These are phyloP conservation scores for Pogonocherus hispidulus DNA, from an alignment of 2,888 invertebrate species.

Conservation along the genomic window DNA sequence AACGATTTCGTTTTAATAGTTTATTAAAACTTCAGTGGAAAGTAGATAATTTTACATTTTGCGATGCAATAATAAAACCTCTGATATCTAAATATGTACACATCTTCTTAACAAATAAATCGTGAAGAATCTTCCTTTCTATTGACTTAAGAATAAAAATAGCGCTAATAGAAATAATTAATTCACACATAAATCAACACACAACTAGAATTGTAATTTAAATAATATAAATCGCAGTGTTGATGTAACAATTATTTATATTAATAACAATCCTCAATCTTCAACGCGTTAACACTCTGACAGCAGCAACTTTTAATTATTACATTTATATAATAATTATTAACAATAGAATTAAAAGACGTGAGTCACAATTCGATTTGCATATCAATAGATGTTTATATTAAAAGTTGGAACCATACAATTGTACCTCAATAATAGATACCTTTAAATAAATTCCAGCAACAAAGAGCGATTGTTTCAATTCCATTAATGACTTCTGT, in stretches of 20 bases:
- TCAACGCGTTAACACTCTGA: neutral
- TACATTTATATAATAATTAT: conserved; percentile 15
- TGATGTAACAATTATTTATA: conserved; percentile 20
- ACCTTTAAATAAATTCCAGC: conserved; percentile 24
- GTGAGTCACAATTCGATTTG: conserved; percentile 32
- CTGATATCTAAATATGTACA: too few relatives aligned
- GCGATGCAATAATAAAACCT: too few relatives aligned
- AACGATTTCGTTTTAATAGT: too few relatives aligned
- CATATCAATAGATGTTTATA: conserved; percentile 45
- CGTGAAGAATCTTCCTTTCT: neutral
- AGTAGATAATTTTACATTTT: too few relatives aligned
- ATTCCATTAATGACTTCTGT: conserved; percentile 47
- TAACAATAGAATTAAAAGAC: conserved; percentile 1
- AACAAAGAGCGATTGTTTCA: conserved; percentile 45
- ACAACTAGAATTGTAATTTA: conserved; percentile 8
- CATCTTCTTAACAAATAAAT: neutral
- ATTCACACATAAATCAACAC: neutral
- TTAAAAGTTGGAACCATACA: conserved; percentile 27
- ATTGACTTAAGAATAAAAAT: conserved; percentile 6
- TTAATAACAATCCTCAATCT: conserved; percentile 1
- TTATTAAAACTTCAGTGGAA: too few relatives aligned
- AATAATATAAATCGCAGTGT: conserved; percentile 2
- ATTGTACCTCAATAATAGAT: conserved; percentile 33
- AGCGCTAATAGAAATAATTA: neutral
- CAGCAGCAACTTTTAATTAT: conserved; percentile 28